A percentile compares a stretch with the other conserved stretches of the same genome.
Evolutionary conservation across 2,888 invertebrate genomes (phyloP).

Genomic region (Pristionchus fissidentatus): DNA sequence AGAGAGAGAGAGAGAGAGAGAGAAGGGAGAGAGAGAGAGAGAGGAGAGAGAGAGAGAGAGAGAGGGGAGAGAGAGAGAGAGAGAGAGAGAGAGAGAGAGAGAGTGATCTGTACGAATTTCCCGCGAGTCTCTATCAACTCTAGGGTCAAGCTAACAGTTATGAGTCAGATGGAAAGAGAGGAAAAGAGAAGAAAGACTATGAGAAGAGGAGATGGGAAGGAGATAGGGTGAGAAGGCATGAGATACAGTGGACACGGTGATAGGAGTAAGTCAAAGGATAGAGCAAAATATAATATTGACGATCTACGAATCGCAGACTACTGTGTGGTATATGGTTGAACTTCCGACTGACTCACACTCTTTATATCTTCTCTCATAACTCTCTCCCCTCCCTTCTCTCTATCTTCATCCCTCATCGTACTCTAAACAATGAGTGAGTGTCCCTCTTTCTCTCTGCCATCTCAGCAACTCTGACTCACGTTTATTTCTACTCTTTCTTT

Average conservation of each 20-base stretch:
- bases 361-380: constrained; percentile 24
- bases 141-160: constrained; percentile 30
- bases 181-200: not conserved
- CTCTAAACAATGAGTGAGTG: constrained; percentile 30
- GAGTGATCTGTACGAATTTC: not conserved
- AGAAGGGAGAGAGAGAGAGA: not conserved
- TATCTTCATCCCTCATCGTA: constrained; percentile 19
- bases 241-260: not conserved
- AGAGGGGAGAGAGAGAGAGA: not conserved
- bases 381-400: not conserved
- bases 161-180: not conserved
- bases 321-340: too few relatives aligned
- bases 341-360: not conserved
- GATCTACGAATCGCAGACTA: not conserved
- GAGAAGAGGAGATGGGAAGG: constrained; percentile 9
- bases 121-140: not conserved
- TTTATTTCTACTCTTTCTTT: constrained; percentile 9
- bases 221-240: not conserved
- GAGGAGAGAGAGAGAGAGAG: not conserved
- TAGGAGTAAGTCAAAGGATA: not conserved
- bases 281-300: not conserved
- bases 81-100: not conserved
- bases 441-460: too few relatives aligned
- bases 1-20: not conserved
- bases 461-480: constrained; percentile 35